Conservation (phyloP, 2,888 invertebrate species). For the Pelosia muscerda region DNA sequence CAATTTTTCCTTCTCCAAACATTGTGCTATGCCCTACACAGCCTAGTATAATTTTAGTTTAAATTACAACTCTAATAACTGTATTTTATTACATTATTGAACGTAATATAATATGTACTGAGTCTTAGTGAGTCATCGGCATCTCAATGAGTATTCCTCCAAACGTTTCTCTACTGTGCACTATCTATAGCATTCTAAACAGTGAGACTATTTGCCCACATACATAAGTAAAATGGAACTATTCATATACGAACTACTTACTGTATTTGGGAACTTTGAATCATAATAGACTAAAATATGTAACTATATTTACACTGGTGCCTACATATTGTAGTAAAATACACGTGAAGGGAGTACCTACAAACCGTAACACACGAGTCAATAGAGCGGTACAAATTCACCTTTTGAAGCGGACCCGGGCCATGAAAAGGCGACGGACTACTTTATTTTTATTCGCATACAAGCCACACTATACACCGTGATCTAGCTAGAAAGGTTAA, state of each 20-base stretch:
- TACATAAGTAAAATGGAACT: background rate
- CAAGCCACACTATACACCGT: constrained; percentile 19
- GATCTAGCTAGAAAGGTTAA: constrained; percentile 8
- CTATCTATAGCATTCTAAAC: too few relatives aligned
- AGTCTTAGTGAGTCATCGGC: too few relatives aligned
- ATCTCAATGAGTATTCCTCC: too few relatives aligned
- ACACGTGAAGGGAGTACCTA: background rate
- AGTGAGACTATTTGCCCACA: too few relatives aligned
- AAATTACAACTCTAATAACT: too few relatives aligned
- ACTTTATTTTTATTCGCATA: constrained; percentile 37
- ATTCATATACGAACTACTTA: background rate
- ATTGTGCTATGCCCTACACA: too few relatives aligned
- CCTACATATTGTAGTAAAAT: background rate
- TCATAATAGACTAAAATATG: background rate
- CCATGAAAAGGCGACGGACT: constrained; percentile 18
- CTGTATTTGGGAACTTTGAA: background rate
- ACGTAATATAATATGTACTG: too few relatives aligned
- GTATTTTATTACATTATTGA: too few relatives aligned
- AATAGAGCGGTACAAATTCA: constrained; percentile 36
- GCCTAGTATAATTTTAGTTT: too few relatives aligned
- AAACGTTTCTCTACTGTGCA: too few relatives aligned
- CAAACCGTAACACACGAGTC: constrained; percentile 15
- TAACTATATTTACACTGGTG: background rate
- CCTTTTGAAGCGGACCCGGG: constrained; percentile 34
- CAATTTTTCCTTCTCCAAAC: too few relatives aligned